These are phyloP conservation scores for zebrafish (Danio rerio) DNA, from an alignment of 2,113 vertebrate genomes.

Conservation along the genomic window GRCz12tu NC_133184.1:42829501-42830000, in stretches of 20 bases:
- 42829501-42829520: no score
- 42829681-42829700: no score
- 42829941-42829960: conserved; percentile 7
- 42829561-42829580: no score
- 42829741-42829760: conserved; percentile 59
- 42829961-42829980: conserved; percentile 62
- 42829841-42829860: conserved; percentile 70
- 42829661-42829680: no score
- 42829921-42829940: conserved; percentile 21
- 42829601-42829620: no score
- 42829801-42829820: conserved; percentile 61
- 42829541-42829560: no score
- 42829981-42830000: conserved; percentile 57
- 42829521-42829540: no score
- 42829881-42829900: conserved; percentile 47
- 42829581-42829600: no score
- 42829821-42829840: conserved; percentile 64
- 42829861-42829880: conserved; percentile 45
- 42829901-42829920: conserved; percentile 55
- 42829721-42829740: no score
- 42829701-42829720: no score
- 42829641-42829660: no score
- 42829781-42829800: neutral
- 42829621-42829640: no score
- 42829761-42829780: conserved; percentile 49